Evolutionary conservation across 2,797 vertebrate genomes (phyloP).

Genomic region (Myiothlypis coronata): DNA sequence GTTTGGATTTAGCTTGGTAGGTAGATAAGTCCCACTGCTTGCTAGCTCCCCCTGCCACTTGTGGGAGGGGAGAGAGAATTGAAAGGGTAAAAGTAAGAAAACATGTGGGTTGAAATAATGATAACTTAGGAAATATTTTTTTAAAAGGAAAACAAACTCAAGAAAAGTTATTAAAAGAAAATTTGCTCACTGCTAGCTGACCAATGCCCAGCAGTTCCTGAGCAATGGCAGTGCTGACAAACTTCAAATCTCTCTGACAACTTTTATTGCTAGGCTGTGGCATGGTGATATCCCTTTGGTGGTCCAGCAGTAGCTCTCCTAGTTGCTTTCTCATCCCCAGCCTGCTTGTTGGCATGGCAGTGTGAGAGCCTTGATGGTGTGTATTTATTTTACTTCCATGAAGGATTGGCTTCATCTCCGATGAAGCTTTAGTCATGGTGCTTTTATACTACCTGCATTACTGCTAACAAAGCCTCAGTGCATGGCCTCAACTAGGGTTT

Average conservation of each 20-base stretch:
- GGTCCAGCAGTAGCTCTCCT: accelerated
- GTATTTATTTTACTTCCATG: background rate
- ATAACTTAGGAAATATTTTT: background rate
- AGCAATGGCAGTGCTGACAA: accelerated
- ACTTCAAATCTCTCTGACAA: background rate
- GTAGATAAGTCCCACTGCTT: background rate
- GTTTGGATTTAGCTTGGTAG: background rate
- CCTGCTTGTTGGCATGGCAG: background rate
- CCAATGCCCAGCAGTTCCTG: background rate
- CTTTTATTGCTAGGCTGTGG: background rate
- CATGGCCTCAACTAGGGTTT: background rate
- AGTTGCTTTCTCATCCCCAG: background rate
- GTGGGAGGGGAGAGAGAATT: background rate
- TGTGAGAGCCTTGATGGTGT: background rate
- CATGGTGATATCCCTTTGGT: background rate
- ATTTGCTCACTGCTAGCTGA: background rate
- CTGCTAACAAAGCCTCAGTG: background rate
- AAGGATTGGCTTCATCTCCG: background rate
- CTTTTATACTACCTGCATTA: background rate
- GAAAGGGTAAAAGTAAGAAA: background rate
- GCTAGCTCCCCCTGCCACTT: accelerated
- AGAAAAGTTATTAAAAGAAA: background rate
- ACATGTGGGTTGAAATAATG: background rate
- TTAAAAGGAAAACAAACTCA: background rate
- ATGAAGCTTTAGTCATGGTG: background rate